Evolutionary conservation across 2,888 invertebrate genomes (phyloP).

Genomic region (Cosmia trapezina): DNA sequence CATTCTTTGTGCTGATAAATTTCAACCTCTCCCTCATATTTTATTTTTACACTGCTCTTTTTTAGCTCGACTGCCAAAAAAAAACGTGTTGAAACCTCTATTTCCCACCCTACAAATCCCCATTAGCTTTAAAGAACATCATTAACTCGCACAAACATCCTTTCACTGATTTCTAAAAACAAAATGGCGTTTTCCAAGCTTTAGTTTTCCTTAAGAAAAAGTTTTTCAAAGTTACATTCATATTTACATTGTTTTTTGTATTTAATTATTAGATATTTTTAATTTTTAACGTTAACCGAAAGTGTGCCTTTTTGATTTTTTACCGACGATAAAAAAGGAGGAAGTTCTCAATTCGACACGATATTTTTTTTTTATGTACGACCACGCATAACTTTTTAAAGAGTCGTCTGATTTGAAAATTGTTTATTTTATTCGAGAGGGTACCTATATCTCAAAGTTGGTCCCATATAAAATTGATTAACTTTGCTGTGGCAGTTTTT

Average conservation of each 20-base stretch:
- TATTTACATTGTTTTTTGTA: neutral
- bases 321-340: no score
- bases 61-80: neutral
- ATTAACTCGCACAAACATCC: constrained; percentile 34
- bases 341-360: no score
- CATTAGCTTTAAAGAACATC: constrained; percentile 4
- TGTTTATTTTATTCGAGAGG: no score
- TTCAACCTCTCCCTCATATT: neutral
- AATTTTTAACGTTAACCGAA: neutral
- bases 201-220: neutral
- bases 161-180: constrained; percentile 5
- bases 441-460: no score
- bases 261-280: no score
- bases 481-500: no score
- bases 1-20: neutral
- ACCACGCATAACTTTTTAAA: no score
- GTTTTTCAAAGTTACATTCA: no score
- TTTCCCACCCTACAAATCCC: neutral
- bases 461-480: no score
- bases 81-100: neutral
- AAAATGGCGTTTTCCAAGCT: neutral
- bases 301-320: no score
- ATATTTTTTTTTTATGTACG: no score
- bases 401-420: no score
- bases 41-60: neutral